Conservation (phyloP, 1,140 invertebrate species). For the Choristoneura fumiferana region DNA sequence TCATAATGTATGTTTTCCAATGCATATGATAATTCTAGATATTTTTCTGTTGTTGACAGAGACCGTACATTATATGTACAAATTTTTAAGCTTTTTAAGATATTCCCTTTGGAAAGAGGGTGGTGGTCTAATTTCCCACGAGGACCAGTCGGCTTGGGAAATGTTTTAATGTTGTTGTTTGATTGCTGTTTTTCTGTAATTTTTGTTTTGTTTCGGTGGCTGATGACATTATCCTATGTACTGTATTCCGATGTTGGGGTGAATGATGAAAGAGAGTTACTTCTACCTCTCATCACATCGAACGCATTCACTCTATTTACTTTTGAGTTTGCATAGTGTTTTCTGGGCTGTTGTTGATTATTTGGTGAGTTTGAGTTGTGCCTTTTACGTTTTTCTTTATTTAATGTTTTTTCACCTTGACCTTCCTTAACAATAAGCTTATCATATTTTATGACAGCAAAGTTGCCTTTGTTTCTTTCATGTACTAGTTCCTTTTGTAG, state of each 20-base stretch:
- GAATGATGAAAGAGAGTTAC: conserved; percentile 23
- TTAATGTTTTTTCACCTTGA: conserved; percentile 24
- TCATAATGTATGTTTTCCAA: conserved; percentile 30
- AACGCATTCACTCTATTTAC: conserved; percentile 29
- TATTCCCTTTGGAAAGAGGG: conserved; percentile 33
- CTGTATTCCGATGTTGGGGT: conserved; percentile 22
- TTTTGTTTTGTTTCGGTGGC: conserved; percentile 28
- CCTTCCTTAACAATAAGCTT: conserved; percentile 33
- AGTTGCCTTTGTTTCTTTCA: conserved; percentile 38
- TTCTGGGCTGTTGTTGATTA: conserved; percentile 24
- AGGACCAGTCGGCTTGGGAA: conserved; percentile 35
- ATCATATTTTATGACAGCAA: conserved; percentile 36
- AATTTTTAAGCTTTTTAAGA: conserved; percentile 23
- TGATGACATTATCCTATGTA: conserved; percentile 28
- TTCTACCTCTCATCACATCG: conserved; percentile 32
- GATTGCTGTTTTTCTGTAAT: conserved; percentile 2
- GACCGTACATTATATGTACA: conserved; percentile 36
- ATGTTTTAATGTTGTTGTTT: conserved; percentile 21
- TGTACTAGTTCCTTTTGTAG: conserved; percentile 27
- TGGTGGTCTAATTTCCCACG: conserved; percentile 35
- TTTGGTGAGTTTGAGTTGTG: conserved; percentile 22
- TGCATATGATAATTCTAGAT: conserved; percentile 27
- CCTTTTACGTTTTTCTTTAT: conserved; percentile 29
- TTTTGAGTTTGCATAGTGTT: conserved; percentile 27
- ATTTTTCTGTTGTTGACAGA: conserved; percentile 26